Percentiles rank a stretch among this genome's conserved stretches.
Evolutionary conservation across 2,888 invertebrate species (phyloP).

Genomic region (Pterobdella sp.): DNA sequence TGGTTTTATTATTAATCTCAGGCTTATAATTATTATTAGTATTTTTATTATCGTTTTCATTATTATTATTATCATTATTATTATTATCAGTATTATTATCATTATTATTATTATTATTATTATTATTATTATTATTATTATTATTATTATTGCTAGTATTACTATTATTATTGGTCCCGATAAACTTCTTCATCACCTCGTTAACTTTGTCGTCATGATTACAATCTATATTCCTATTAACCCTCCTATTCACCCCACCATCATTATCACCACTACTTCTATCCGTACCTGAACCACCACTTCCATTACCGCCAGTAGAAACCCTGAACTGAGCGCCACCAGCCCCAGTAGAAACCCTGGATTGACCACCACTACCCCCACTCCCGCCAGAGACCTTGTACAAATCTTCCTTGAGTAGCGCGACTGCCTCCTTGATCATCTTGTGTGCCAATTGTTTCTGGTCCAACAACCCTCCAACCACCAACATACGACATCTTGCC

Average conservation of each 20-base stretch:
- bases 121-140: neutral
- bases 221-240: neutral
- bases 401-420: conserved; percentile 55
- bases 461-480: conserved; percentile 60
- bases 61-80: neutral
- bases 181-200: neutral
- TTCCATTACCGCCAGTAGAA: neutral
- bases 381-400: conserved; percentile 36
- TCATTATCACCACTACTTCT: neutral
- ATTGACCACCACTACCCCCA: neutral
- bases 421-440: conserved; percentile 70
- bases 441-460: conserved; percentile 71
- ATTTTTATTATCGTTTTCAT: neutral
- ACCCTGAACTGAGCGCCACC: neutral
- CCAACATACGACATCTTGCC: conserved; percentile 48
- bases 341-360: neutral
- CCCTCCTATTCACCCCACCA: neutral
- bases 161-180: neutral
- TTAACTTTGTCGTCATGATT: neutral
- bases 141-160: neutral
- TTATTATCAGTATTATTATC: neutral
- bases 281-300: neutral
- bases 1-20: neutral
- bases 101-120: neutral
- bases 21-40: neutral